Percentiles rank a stretch among this genome's conserved stretches.
phyloP scores from a whole-genome alignment of 1,140 invertebrate species.

The Bombyx mori region DNA sequence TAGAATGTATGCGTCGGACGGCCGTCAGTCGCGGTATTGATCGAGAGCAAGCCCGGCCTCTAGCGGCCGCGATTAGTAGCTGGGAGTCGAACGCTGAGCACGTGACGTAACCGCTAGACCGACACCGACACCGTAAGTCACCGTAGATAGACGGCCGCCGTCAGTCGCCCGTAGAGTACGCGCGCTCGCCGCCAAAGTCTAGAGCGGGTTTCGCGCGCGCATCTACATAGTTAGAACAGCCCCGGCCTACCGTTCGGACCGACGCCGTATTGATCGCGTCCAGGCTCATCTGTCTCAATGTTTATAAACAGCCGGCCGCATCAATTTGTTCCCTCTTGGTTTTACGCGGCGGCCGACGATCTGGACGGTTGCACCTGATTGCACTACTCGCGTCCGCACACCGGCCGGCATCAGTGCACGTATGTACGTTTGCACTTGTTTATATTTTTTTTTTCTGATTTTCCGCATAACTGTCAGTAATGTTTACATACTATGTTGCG shows the following conservation, averaged over 20 bases:
- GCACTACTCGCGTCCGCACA: constrained; percentile 25
- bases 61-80: constrained; percentile 19
- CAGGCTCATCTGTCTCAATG: constrained; percentile 47
- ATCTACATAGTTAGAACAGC: constrained; percentile 34
- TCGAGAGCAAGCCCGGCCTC: constrained; percentile 42
- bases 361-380: constrained; percentile 38
- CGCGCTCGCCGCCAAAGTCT: constrained; percentile 34
- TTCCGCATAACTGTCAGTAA: constrained; percentile 20
- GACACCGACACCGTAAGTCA: constrained; percentile 31
- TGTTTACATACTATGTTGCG: constrained; percentile 18
- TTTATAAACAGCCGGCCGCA: constrained; percentile 67
- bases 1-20: no score
- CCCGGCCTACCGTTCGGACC: constrained; percentile 30
- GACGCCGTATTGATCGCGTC: constrained; percentile 57
- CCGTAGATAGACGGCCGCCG: constrained; percentile 31
- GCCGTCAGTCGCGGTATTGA: constrained; percentile 15
- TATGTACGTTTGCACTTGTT: constrained; percentile 45
- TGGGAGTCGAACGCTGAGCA: constrained; percentile 41
- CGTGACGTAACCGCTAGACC: constrained; percentile 55
- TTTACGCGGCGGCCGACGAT: constrained; percentile 33
- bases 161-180: constrained; percentile 30
- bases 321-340: constrained; percentile 51
- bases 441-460: constrained; percentile 21
- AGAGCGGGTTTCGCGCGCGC: constrained; percentile 33
- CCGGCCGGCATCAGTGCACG: constrained; percentile 35